Conservation (phyloP, 1,140 invertebrate species). For the Neodiprion pinetum region DNA sequence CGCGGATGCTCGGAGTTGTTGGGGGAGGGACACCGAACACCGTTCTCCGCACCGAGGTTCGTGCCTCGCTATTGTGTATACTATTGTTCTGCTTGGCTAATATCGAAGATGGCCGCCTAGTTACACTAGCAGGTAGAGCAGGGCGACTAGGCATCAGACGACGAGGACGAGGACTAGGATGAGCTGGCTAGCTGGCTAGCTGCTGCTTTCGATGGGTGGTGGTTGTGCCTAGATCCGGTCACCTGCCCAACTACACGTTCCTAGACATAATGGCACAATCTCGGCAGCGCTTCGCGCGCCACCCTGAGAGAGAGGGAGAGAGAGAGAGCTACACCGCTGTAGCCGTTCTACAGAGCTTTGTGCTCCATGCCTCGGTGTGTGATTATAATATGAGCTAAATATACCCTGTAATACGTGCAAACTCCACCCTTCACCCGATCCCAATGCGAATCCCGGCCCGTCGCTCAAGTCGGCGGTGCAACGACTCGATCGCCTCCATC, state of each 20-base stretch:
- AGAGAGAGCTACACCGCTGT: no score
- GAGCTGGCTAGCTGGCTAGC: background rate
- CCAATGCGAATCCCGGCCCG: no score
- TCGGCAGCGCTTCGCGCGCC: background rate
- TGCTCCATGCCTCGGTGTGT: no score
- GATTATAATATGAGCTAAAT: no score
- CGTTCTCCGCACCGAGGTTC: constrained; percentile 29
- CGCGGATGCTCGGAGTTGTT: background rate
- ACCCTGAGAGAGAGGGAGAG: no score
- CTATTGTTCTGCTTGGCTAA: constrained; percentile 62
- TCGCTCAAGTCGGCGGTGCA: no score
- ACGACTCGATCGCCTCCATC: no score
- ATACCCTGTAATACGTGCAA: no score
- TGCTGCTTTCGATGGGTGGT: no score
- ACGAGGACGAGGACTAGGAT: background rate
- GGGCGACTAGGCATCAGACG: background rate
- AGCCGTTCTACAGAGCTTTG: no score
- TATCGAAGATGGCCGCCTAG: constrained; percentile 60
- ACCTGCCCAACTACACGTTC: background rate
- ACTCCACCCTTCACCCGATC: no score
- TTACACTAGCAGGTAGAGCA: constrained; percentile 38
- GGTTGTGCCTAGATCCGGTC: no score
- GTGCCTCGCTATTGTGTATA: constrained; percentile 57
- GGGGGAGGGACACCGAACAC: constrained; percentile 48
- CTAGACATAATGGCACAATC: background rate